Evolutionary conservation across 2,113 vertebrate genomes (phyloP).

Genomic region (Synodontis membranacea): DNA sequence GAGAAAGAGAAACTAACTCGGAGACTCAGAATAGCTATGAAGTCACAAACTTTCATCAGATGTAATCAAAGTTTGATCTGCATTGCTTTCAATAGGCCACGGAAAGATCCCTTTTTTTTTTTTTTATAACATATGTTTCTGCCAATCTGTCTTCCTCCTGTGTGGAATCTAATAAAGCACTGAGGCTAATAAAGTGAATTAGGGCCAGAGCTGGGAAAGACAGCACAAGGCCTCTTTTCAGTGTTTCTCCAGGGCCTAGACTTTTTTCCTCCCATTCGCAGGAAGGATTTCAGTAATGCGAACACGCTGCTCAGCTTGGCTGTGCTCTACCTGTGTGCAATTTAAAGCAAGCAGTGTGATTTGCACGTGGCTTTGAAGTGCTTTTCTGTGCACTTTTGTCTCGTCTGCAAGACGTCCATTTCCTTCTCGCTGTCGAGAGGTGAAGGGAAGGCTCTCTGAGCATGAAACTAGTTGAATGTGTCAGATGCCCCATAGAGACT

Average conservation of each 20-base stretch:
- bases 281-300: conserved; percentile 45
- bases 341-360: conserved; percentile 11
- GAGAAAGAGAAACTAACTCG: conserved; percentile 9
- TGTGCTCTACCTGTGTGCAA: conserved; percentile 43
- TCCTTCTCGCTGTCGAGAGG: conserved; percentile 40
- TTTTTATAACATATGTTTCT: conserved; percentile 47
- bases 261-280: conserved; percentile 39
- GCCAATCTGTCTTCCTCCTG: conserved; percentile 15
- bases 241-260: conserved; percentile 23
- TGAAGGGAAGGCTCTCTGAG: conserved; percentile 26
- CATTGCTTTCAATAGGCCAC: conserved; percentile 20
- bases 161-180: conserved; percentile 60
- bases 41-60: conserved; percentile 45
- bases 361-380: conserved; percentile 46
- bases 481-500: conserved; percentile 43
- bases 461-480: conserved; percentile 35
- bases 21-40: background rate
- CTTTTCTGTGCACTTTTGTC: conserved; percentile 53
- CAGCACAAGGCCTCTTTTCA: conserved; percentile 49
- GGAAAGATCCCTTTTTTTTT: no score
- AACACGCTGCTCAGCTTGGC: conserved; percentile 37
- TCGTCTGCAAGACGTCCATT: conserved; percentile 52
- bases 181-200: conserved; percentile 57
- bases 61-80: no score
- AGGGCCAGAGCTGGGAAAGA: conserved; percentile 43